Evolutionary conservation across 2,113 vertebrate species (phyloP).

Genomic region (Percina caprodes): DNA sequence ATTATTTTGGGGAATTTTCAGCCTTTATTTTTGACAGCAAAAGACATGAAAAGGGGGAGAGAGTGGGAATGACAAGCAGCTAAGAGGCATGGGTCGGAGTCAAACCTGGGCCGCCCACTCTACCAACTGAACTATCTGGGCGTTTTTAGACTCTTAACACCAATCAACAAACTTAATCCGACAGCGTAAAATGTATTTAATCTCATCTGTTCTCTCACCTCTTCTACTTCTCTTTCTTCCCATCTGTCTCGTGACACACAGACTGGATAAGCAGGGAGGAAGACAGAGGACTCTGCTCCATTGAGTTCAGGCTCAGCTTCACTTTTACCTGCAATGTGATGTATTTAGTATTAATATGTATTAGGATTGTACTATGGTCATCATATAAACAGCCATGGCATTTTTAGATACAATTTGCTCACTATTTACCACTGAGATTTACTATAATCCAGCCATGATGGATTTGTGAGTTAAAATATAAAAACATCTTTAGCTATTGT

Average conservation of each 20-base stretch:
- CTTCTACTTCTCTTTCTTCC: constrained; percentile 26
- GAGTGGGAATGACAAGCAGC: too few species aligned
- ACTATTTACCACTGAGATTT: background rate
- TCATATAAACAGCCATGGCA: background rate
- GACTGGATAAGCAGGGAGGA: constrained; percentile 2
- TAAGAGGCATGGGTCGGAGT: too few species aligned
- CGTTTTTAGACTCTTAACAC: too few species aligned
- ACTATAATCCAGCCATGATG: background rate
- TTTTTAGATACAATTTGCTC: background rate
- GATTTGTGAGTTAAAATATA: background rate
- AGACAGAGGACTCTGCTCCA: background rate
- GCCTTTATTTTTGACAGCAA: too few species aligned
- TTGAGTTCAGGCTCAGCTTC: constrained; percentile 12
- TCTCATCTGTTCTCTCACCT: constrained; percentile 38
- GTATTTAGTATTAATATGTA: background rate
- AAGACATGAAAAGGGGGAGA: too few species aligned
- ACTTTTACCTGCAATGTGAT: constrained; percentile 14
- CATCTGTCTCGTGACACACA: constrained; percentile 21
- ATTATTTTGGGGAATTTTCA: too few species aligned
- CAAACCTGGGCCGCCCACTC: too few species aligned
- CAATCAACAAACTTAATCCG: background rate
- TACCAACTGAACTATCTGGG: too few species aligned
- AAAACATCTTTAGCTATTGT: background rate
- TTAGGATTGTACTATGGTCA: background rate
- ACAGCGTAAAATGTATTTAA: background rate